Evolutionary conservation across 2,888 invertebrate species (phyloP).

Genomic region (Cryptops parisi): DNA sequence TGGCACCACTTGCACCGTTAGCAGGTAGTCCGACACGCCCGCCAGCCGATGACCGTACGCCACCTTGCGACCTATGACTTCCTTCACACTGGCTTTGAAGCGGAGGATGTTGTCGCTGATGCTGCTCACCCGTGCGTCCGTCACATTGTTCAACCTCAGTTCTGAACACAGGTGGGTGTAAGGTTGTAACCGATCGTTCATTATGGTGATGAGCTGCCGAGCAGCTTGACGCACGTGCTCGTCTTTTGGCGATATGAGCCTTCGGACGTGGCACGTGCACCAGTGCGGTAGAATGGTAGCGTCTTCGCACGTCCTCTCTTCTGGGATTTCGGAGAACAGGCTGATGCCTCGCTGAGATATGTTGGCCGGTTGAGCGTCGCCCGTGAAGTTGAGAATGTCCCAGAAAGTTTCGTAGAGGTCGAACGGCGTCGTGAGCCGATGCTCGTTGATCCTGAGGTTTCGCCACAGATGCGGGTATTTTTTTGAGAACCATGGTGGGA

Average conservation of each 20-base stretch:
- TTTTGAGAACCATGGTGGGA: conserved; percentile 55
- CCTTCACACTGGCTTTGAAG: conserved; percentile 12
- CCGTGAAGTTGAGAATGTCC: conserved; percentile 45
- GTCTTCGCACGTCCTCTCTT: conserved; percentile 53
- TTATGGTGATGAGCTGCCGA: neutral
- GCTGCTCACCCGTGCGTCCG: conserved; percentile 7
- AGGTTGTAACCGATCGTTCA: neutral
- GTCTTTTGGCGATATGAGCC: conserved; percentile 41
- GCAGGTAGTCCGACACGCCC: conserved; percentile 7
- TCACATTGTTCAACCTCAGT: conserved; percentile 1
- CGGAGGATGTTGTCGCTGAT: conserved; percentile 9
- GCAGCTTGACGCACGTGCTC: conserved; percentile 42
- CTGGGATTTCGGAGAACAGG: conserved; percentile 57
- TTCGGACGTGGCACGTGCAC: conserved; percentile 68
- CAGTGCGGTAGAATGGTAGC: conserved; percentile 70
- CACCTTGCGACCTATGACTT: conserved; percentile 11
- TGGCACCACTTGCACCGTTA: conserved; percentile 3
- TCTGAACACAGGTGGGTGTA: neutral
- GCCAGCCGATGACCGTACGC: conserved; percentile 6
- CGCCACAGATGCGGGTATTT: conserved; percentile 45
- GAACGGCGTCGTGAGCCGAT: conserved; percentile 63
- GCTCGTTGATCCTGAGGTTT: conserved; percentile 50
- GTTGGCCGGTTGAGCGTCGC: neutral
- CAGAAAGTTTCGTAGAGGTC: conserved; percentile 65
- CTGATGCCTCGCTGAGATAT: conserved; percentile 46